Percentiles rank a stretch among this genome's conserved stretches.
These are phyloP conservation scores for Coregonus suidteri DNA, from an alignment of 2,797 vertebrate genomes.

Conservation along the genomic window DNA sequence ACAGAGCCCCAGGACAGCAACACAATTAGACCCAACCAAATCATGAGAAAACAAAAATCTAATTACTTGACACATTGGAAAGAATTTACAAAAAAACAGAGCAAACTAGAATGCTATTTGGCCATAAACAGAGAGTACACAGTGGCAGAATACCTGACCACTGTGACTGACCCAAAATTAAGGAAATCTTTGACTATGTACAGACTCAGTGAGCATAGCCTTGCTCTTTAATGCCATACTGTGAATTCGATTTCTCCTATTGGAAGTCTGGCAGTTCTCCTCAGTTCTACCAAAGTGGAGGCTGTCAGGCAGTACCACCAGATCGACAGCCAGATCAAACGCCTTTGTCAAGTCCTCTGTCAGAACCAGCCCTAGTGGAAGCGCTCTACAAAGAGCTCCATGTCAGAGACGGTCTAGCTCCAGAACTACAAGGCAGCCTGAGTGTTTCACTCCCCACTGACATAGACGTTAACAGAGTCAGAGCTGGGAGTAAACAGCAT, in stretches of 20 bases:
- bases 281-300: slow-evolving; percentile 29
- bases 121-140: too few species aligned
- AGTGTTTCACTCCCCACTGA: slow-evolving; percentile 24
- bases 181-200: too few species aligned
- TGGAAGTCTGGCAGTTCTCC: not conserved
- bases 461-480: slow-evolving; percentile 16
- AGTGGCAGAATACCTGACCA: too few species aligned
- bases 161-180: too few species aligned
- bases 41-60: too few species aligned
- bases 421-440: slow-evolving; percentile 19
- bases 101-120: too few species aligned
- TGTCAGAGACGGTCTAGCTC: slow-evolving; percentile 7
- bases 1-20: too few species aligned
- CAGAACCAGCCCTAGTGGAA: slow-evolving; percentile 8
- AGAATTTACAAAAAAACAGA: too few species aligned
- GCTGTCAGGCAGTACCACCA: slow-evolving; percentile 1
- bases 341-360: slow-evolving; percentile 10
- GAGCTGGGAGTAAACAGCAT: slow-evolving; percentile 33
- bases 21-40: too few species aligned
- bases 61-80: too few species aligned
- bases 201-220: too few species aligned
- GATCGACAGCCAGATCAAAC: slow-evolving; percentile 29
- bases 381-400: slow-evolving; percentile 12
- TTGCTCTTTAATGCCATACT: not conserved
- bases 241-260: slow-evolving; percentile 26